A percentile compares a stretch with the other conserved stretches of the same genome.
phyloP scores from a whole-genome alignment of 2,888 invertebrate genomes.

The Leucoma salicis region DNA sequence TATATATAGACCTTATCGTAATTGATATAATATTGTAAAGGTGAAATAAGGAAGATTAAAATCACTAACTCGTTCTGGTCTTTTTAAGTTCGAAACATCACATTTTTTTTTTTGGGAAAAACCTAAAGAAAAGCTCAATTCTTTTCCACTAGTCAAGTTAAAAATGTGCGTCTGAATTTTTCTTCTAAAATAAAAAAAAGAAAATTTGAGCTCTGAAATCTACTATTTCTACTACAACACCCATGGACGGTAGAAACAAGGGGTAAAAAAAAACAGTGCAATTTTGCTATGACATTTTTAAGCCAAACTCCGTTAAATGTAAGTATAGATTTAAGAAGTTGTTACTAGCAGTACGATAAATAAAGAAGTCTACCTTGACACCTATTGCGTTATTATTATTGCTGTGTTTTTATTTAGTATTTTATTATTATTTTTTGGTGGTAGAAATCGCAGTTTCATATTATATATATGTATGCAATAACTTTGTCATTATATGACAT shows the following conservation, averaged over 20 bases:
- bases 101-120: slow-evolving; percentile 25
- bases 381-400: slow-evolving; percentile 77
- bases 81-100: slow-evolving; percentile 38
- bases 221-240: slow-evolving; percentile 66
- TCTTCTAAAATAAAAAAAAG: slow-evolving; percentile 8
- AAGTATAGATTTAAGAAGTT: slow-evolving; percentile 38
- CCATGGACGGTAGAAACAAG: slow-evolving; percentile 74
- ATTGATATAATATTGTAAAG: slow-evolving; percentile 38
- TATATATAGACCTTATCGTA: slow-evolving; percentile 32
- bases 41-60: slow-evolving; percentile 34
- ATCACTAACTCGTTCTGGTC: slow-evolving; percentile 39
- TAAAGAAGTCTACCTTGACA: slow-evolving; percentile 51
- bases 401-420: slow-evolving; percentile 56
- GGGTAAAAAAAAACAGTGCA: slow-evolving; percentile 29
- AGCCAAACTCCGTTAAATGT: background rate
- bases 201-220: slow-evolving; percentile 30
- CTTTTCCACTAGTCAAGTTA: slow-evolving; percentile 24
- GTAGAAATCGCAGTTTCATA: slow-evolving; percentile 44
- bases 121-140: slow-evolving; percentile 24
- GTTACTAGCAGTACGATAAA: slow-evolving; percentile 71
- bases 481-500: slow-evolving; percentile 10
- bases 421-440: slow-evolving; percentile 26
- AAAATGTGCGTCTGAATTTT: slow-evolving; percentile 31
- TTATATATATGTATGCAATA: background rate
- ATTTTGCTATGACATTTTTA: slow-evolving; percentile 15